A percentile compares a stretch with the other conserved stretches of the same genome.
Conservation (phyloP, 2,797 vertebrate species). For the Anabacerthia variegaticeps region DNA sequence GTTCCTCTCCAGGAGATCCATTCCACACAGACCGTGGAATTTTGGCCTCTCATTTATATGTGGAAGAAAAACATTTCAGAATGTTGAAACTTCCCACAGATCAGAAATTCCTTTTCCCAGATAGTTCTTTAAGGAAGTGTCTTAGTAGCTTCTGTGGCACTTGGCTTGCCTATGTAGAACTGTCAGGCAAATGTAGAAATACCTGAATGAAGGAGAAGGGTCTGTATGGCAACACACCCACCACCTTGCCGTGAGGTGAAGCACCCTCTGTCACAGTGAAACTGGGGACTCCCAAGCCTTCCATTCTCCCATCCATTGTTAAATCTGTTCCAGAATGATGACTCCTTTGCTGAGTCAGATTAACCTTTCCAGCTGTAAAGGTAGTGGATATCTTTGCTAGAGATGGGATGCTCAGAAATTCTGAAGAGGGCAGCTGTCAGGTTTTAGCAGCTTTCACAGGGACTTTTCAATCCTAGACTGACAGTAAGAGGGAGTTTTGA, state of each 20-base stretch:
- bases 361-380: not conserved
- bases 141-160: not conserved
- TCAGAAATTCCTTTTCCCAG: conserved; percentile 3
- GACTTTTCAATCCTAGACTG: not conserved
- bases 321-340: not conserved
- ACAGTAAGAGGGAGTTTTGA: not conserved
- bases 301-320: not conserved
- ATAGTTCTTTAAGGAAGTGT: not conserved
- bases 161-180: not conserved
- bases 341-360: not conserved
- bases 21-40: conserved; percentile 68
- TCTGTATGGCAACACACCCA: not conserved
- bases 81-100: conserved; percentile 13
- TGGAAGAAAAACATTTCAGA: conserved; percentile 22
- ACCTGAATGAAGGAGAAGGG: not conserved
- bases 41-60: conserved; percentile 42
- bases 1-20: not conserved
- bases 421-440: not conserved
- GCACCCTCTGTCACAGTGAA: not conserved
- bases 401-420: not conserved
- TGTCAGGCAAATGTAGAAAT: not conserved
- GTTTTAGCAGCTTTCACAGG: not conserved
- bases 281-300: not conserved
- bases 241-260: not conserved
- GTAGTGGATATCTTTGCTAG: not conserved